Evolutionary conservation across 2,113 vertebrate species (phyloP).

Genomic region (Notarius lentiginosus): DNA sequence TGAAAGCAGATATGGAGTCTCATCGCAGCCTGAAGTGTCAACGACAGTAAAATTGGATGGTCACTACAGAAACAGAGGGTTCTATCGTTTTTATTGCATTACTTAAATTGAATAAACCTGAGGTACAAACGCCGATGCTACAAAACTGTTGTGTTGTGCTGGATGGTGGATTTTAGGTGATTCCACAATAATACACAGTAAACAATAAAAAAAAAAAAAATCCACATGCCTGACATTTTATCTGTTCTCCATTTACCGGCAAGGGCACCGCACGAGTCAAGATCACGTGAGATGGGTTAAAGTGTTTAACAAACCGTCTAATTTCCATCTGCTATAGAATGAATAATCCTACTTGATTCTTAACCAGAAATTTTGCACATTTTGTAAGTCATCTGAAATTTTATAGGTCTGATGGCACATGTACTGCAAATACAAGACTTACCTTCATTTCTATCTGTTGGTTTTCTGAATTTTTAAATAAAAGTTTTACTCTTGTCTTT

Average conservation of each 20-base stretch:
- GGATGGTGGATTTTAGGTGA: background rate
- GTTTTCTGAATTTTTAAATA: slow-evolving; percentile 87
- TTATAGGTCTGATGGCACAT: background rate
- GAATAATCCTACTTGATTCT: background rate
- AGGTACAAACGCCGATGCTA: background rate
- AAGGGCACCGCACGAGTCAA: background rate
- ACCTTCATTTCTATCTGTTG: slow-evolving; percentile 95
- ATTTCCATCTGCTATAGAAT: background rate
- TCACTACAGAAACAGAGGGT: background rate
- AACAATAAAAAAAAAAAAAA: background rate
- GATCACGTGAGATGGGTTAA: background rate
- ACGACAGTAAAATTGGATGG: background rate
- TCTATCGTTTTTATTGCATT: background rate
- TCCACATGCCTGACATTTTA: background rate
- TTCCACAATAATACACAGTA: background rate
- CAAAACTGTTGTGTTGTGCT: background rate
- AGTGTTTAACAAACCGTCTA: background rate
- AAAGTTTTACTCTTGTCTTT: slow-evolving; percentile 86
- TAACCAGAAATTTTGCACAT: background rate
- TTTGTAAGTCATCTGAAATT: background rate
- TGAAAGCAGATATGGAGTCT: background rate
- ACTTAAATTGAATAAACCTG: background rate
- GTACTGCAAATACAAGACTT: slow-evolving; percentile 34
- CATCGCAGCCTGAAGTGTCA: background rate
- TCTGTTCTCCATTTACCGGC: background rate